A percentile compares a stretch with the other conserved stretches of the same genome.
phyloP scores from a whole-genome alignment of 2,797 vertebrate genomes.

The Petrocephalus sullivani region DNA sequence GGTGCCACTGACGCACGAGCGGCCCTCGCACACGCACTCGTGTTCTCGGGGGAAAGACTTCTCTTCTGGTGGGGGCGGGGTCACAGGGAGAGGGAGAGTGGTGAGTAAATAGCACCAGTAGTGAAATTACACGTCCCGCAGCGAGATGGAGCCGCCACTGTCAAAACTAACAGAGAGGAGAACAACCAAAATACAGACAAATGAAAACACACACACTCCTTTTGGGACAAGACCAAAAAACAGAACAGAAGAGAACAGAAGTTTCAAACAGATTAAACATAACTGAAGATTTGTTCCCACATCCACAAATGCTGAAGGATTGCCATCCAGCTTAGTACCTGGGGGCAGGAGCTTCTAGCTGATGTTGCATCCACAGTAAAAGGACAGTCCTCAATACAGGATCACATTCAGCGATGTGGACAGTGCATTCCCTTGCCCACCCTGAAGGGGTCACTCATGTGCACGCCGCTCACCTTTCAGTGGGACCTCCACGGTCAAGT shows the following conservation, averaged over 20 bases:
- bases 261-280: not conserved
- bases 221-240: not conserved
- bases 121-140: constrained; percentile 38
- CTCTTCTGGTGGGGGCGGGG: constrained; percentile 63
- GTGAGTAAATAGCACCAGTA: constrained; percentile 30
- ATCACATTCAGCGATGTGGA: constrained; percentile 7
- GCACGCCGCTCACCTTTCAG: constrained; percentile 53
- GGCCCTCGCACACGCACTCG: constrained; percentile 83
- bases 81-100: constrained; percentile 22
- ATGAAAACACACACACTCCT: constrained; percentile 12
- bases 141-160: constrained; percentile 17
- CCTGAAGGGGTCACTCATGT: not conserved
- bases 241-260: not conserved
- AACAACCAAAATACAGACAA: constrained; percentile 42
- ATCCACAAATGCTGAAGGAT: not conserved
- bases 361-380: not conserved
- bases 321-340: not conserved
- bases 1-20: constrained; percentile 65
- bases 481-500: constrained; percentile 64
- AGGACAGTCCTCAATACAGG: not conserved
- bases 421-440: not conserved
- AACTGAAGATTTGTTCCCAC: not conserved
- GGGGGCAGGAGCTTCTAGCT: not conserved
- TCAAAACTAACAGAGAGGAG: constrained; percentile 25
- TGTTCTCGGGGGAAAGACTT: constrained; percentile 68